Conservation (phyloP, 2,113 vertebrate genomes). For the Pantherophis guttatus region DNA sequence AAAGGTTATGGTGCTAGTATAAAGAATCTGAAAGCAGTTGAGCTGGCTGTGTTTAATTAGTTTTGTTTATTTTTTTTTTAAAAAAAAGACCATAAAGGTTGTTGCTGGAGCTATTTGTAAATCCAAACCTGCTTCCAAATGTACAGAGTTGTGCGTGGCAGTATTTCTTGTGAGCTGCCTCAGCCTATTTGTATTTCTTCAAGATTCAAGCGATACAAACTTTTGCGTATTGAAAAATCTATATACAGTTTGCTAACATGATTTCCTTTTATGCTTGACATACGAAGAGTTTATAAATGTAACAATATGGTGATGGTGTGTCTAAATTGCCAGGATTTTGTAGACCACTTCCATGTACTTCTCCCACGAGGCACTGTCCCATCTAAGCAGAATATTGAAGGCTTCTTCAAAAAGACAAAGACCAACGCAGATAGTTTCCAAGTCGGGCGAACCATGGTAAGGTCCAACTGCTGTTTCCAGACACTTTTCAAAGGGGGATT, state of each 20-base stretch:
- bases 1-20: accelerated
- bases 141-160: neutral
- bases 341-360: constrained; percentile 88
- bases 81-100: neutral
- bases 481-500: neutral
- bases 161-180: neutral
- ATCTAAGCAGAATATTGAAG: constrained; percentile 79
- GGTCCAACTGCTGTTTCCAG: constrained; percentile 8
- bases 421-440: constrained; percentile 83
- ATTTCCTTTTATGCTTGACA: neutral
- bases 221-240: neutral
- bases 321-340: constrained; percentile 81
- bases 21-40: neutral
- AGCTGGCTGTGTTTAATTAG: neutral
- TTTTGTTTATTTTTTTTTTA: neutral
- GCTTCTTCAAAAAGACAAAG: constrained; percentile 81
- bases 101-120: neutral
- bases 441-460: constrained; percentile 95
- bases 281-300: constrained; percentile 21
- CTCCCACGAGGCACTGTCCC: constrained; percentile 78
- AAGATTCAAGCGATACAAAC: neutral
- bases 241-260: neutral
- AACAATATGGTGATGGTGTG: neutral
- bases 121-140: neutral
- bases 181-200: neutral